Conservation (phyloP, 1,140 invertebrate genomes). For the Thrips palmi region DNA sequence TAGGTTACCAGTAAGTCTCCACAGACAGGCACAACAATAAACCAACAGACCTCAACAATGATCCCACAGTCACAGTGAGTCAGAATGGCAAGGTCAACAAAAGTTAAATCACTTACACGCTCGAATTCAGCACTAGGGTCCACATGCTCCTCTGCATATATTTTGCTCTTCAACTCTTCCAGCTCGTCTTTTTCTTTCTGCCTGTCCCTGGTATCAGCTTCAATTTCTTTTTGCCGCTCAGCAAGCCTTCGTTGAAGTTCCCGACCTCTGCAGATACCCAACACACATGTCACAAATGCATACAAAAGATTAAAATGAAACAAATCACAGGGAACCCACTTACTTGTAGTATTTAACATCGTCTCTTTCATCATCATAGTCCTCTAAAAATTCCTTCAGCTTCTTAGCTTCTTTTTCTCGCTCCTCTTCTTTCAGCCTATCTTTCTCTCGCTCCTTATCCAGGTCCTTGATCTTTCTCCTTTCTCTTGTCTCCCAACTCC, state of each 20-base stretch:
- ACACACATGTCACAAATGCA: neutral
- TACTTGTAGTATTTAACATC: slow-evolving; percentile 93
- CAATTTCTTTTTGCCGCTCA: slow-evolving; percentile 81
- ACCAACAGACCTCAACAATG: neutral
- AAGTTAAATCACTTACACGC: slow-evolving; percentile 28
- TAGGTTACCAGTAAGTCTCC: too few relatives aligned
- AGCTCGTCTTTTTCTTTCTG: slow-evolving; percentile 82
- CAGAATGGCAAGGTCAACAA: neutral
- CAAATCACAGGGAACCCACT: slow-evolving; percentile 16
- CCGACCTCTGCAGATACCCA: slow-evolving; percentile 43
- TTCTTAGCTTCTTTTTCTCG: slow-evolving; percentile 76
- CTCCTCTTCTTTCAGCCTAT: slow-evolving; percentile 65
- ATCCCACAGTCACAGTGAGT: neutral
- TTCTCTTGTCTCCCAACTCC: slow-evolving; percentile 87
- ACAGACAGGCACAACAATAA: neutral
- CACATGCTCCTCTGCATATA: slow-evolving; percentile 48
- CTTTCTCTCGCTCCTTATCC: slow-evolving; percentile 74
- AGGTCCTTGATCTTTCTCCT: slow-evolving; percentile 83
- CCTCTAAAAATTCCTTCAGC: slow-evolving; percentile 93
- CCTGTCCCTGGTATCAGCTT: slow-evolving; percentile 74
- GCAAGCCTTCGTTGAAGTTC: slow-evolving; percentile 73
- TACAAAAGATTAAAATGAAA: neutral
- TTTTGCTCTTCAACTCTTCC: slow-evolving; percentile 66
- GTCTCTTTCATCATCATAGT: slow-evolving; percentile 95
- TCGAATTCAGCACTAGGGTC: slow-evolving; percentile 72